Percentiles rank a stretch among this genome's conserved stretches.
Conservation (phyloP, 2,888 invertebrate genomes). For the Drosophila testacea region DNA sequence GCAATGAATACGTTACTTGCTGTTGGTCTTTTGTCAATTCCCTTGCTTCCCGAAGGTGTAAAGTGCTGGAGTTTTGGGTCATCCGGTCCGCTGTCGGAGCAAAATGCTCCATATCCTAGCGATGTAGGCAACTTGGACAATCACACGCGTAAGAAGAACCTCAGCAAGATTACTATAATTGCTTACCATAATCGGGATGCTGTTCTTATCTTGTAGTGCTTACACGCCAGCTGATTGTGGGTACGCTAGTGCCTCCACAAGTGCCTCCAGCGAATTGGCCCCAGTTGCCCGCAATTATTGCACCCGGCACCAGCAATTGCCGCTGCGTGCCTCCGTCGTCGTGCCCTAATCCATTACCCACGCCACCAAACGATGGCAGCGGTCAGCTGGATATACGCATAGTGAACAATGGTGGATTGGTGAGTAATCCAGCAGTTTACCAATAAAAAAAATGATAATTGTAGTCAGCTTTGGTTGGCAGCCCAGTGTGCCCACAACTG, state of each 20-base stretch:
- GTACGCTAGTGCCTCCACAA: constrained; percentile 63
- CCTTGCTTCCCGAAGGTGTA: constrained; percentile 29
- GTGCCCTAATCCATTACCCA: constrained; percentile 76
- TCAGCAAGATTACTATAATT: background rate
- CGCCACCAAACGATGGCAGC: constrained; percentile 85
- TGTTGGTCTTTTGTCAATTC: constrained; percentile 43
- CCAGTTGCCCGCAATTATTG: constrained; percentile 54
- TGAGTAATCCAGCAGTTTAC: constrained; percentile 20
- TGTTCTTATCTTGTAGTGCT: constrained; percentile 50
- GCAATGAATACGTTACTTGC: constrained; percentile 56
- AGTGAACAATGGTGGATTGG: constrained; percentile 86
- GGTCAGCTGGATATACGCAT: constrained; percentile 88
- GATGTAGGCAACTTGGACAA: constrained; percentile 51
- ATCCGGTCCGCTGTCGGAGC: constrained; percentile 25
- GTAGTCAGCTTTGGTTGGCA: constrained; percentile 16
- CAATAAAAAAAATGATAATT: background rate
- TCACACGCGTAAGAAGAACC: constrained; percentile 57
- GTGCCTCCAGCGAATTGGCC: constrained; percentile 57
- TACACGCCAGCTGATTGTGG: constrained; percentile 78
- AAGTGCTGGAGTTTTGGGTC: constrained; percentile 62
- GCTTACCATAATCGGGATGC: background rate
- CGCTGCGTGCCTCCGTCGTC: constrained; percentile 84
- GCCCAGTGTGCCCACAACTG: constrained; percentile 46
- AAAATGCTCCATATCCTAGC: constrained; percentile 50
- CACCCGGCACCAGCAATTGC: constrained; percentile 69